A percentile compares a stretch with the other conserved stretches of the same genome.
These are phyloP conservation scores for Cataglyphis altisquamis DNA, from an alignment of 2,888 invertebrate genomes.

Conservation along the genomic window DNA sequence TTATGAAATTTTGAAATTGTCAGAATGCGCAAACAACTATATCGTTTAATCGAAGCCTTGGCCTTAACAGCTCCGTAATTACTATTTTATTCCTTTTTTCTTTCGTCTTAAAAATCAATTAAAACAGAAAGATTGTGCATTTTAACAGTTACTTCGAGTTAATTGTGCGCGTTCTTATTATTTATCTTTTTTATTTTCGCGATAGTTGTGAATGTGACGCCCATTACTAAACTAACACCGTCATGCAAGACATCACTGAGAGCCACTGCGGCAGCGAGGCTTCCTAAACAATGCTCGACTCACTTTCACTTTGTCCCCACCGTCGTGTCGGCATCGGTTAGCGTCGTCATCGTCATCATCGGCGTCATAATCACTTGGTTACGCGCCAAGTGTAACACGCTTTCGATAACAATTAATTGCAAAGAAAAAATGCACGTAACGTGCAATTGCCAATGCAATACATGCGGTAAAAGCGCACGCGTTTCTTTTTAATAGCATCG, in stretches of 20 bases:
- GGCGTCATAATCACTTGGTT: slow-evolving; percentile 67
- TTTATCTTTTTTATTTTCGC: not conserved
- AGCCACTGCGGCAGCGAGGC: slow-evolving; percentile 83
- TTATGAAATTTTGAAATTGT: not conserved
- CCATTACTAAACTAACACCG: slow-evolving; percentile 4
- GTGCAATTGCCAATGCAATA: slow-evolving; percentile 23
- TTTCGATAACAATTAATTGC: slow-evolving; percentile 63
- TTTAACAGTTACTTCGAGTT: not conserved
- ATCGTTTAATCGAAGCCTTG: not conserved
- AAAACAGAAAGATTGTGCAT: not conserved
- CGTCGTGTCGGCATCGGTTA: slow-evolving; percentile 54
- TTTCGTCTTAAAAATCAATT: not conserved
- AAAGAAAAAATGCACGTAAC: slow-evolving; percentile 48
- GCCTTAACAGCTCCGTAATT: not conserved
- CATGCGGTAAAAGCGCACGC: not conserved
- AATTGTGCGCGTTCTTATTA: not conserved
- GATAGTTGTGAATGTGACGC: not conserved
- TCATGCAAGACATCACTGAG: slow-evolving; percentile 73
- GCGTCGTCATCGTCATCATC: slow-evolving; percentile 64
- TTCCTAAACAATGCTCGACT: slow-evolving; percentile 86
- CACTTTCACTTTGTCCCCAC: slow-evolving; percentile 85
- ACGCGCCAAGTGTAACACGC: slow-evolving; percentile 63
- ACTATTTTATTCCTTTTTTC: not conserved
- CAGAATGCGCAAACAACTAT: not conserved
- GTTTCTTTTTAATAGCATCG: not conserved